Percentiles rank a stretch among this genome's conserved stretches.
Evolutionary conservation across 2,797 vertebrate species (phyloP).

Genomic region (Novumbra hubbsi): DNA sequence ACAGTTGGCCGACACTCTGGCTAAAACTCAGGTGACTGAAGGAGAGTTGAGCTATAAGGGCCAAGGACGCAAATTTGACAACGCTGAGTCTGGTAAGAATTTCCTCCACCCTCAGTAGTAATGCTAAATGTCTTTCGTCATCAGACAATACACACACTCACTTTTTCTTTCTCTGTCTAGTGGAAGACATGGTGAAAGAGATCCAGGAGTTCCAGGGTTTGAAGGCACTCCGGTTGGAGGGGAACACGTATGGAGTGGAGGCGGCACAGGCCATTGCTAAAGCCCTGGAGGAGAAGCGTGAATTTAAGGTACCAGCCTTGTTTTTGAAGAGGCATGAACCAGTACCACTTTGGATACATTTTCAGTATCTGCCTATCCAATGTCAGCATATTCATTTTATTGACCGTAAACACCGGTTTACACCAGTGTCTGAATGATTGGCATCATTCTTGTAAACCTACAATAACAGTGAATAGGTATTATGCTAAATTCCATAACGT

Average conservation of each 20-base stretch:
- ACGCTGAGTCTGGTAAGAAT: slow-evolving; percentile 86
- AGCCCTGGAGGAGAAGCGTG: slow-evolving; percentile 86
- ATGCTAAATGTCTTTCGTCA: not conserved
- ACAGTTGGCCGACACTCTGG: slow-evolving; percentile 86
- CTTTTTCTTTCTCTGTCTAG: slow-evolving; percentile 61
- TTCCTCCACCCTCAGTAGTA: not conserved
- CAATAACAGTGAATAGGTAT: too few species aligned
- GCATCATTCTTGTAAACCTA: too few species aligned
- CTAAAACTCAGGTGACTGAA: slow-evolving; percentile 85
- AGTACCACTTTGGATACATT: too few species aligned
- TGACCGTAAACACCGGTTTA: too few species aligned
- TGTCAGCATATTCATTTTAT: too few species aligned
- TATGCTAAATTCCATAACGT: too few species aligned
- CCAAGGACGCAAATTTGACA: slow-evolving; percentile 90
- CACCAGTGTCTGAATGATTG: too few species aligned
- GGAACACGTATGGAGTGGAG: slow-evolving; percentile 93
- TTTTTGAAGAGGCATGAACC: too few species aligned
- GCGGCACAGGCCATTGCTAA: slow-evolving; percentile 92
- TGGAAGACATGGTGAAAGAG: slow-evolving; percentile 86
- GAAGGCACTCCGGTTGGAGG: slow-evolving; percentile 90
- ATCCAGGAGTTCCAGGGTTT: slow-evolving; percentile 86
- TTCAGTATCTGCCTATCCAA: too few species aligned
- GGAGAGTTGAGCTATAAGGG: slow-evolving; percentile 96
- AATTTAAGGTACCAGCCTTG: slow-evolving; percentile 81
- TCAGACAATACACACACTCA: not conserved